These are phyloP conservation scores for Oxyura jamaicensis DNA, from an alignment of 2,113 vertebrate species.

Conservation along the genomic window DNA sequence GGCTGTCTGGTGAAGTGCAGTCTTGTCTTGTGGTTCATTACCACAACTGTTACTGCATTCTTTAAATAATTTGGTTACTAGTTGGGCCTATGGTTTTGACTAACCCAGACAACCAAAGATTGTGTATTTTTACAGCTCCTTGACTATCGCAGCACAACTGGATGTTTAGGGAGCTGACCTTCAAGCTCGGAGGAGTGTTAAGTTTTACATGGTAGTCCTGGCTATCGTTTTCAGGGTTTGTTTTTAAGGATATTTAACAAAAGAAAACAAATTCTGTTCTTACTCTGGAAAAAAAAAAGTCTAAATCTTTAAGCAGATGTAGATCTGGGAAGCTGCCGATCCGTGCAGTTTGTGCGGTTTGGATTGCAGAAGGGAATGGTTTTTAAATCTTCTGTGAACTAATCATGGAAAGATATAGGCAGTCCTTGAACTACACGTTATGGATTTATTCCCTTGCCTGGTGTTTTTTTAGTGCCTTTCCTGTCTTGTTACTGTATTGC, in stretches of 20 bases:
- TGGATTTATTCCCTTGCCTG: rapidly evolving
- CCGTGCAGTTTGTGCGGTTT: not conserved
- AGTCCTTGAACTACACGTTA: not conserved
- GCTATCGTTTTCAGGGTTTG: not conserved
- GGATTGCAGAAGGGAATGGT: not conserved
- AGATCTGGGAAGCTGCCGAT: not conserved
- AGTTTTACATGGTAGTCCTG: not conserved
- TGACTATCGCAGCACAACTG: not conserved
- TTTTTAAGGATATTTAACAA: not conserved
- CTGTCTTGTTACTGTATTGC: not conserved
- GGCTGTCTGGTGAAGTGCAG: not conserved
- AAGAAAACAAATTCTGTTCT: not conserved
- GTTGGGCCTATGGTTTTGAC: not conserved
- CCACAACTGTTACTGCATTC: not conserved
- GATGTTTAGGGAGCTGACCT: not conserved
- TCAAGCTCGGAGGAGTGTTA: not conserved
- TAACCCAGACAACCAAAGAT: not conserved
- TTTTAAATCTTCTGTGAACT: not conserved
- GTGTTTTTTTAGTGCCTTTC: not conserved
- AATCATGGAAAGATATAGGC: rapidly evolving
- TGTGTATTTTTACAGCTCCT: not conserved
- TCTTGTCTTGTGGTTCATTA: not conserved
- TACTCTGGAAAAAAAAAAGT: not conserved
- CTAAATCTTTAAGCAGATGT: not conserved
- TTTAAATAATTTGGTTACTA: not conserved